Conservation (phyloP, 2,113 vertebrate species). For the Glareola pratincola region DNA sequence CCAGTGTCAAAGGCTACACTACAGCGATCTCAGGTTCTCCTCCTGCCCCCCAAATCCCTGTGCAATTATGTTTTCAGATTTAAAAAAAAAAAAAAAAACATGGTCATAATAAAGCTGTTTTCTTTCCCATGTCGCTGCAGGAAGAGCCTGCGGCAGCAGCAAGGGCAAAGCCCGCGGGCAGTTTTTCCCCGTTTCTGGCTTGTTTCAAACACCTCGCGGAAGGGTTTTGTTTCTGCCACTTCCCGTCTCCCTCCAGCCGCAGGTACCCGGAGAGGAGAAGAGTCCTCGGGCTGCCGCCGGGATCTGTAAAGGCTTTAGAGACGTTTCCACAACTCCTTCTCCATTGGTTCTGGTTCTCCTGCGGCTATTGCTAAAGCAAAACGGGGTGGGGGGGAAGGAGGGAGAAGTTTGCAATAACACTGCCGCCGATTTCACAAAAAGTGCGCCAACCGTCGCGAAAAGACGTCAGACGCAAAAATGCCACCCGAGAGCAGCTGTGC, state of each 20-base stretch:
- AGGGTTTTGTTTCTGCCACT: rapidly evolving
- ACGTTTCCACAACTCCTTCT: background rate
- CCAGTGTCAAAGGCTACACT: background rate
- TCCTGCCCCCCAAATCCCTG: background rate
- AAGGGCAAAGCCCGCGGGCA: rapidly evolving
- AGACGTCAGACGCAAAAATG: background rate
- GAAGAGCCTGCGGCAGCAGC: rapidly evolving
- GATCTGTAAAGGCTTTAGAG: background rate
- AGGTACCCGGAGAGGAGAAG: rapidly evolving
- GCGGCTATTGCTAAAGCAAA: background rate
- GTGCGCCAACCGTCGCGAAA: background rate
- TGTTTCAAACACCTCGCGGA: background rate
- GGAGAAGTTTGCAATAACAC: background rate
- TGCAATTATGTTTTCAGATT: background rate
- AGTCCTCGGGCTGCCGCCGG: rapidly evolving
- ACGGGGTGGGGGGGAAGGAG: background rate
- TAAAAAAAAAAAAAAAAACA: background rate
- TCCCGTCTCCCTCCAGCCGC: background rate
- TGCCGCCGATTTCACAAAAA: background rate
- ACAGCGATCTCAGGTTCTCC: background rate
- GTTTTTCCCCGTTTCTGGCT: background rate
- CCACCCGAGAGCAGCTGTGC: background rate
- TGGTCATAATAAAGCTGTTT: background rate
- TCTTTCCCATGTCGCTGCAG: background rate
- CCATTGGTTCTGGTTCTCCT: background rate